Evolutionary conservation across 53 echinoderm and acorn worm genomes (phyloP).

Genomic region (Antedon mediterranea): DNA sequence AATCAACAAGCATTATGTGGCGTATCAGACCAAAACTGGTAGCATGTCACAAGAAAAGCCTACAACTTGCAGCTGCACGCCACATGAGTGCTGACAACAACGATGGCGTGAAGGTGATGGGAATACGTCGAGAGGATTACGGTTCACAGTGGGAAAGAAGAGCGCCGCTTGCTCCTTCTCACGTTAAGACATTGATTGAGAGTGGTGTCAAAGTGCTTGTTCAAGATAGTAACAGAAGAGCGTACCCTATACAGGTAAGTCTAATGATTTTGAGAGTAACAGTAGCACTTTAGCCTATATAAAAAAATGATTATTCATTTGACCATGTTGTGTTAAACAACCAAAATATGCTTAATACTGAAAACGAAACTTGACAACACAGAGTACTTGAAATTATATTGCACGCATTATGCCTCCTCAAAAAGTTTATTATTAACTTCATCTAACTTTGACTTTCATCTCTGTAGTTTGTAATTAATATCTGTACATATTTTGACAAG

Average conservation of each 20-base stretch:
- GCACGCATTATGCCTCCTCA: too few species aligned
- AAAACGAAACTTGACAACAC: too few species aligned
- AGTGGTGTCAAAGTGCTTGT: slow-evolving; percentile 79
- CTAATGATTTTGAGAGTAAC: not conserved
- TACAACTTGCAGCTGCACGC: slow-evolving; percentile 4
- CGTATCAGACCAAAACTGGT: not conserved
- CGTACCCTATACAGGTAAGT: slow-evolving; percentile 80
- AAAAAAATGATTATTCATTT: too few species aligned
- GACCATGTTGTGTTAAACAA: too few species aligned
- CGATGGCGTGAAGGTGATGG: slow-evolving; percentile 28
- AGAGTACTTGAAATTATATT: too few species aligned
- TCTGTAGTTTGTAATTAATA: too few species aligned
- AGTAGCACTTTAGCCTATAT: too few species aligned
- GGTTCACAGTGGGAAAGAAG: slow-evolving; percentile 93
- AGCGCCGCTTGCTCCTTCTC: slow-evolving; percentile 59
- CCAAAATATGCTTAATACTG: too few species aligned
- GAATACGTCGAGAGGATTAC: slow-evolving; percentile 74
- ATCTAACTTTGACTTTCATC: too few species aligned
- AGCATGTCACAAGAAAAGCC: not conserved
- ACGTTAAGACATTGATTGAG: slow-evolving; percentile 56
- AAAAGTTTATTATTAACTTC: too few species aligned
- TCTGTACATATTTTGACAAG: too few species aligned
- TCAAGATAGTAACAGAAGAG: slow-evolving; percentile 77
- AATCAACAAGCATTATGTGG: not conserved
- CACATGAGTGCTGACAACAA: slow-evolving; percentile 7